Evolutionary conservation across 2,113 vertebrate species (phyloP), one percentile per base, ranked within the genome.

Genomic region (Ondatra zibethicus): DNA sequence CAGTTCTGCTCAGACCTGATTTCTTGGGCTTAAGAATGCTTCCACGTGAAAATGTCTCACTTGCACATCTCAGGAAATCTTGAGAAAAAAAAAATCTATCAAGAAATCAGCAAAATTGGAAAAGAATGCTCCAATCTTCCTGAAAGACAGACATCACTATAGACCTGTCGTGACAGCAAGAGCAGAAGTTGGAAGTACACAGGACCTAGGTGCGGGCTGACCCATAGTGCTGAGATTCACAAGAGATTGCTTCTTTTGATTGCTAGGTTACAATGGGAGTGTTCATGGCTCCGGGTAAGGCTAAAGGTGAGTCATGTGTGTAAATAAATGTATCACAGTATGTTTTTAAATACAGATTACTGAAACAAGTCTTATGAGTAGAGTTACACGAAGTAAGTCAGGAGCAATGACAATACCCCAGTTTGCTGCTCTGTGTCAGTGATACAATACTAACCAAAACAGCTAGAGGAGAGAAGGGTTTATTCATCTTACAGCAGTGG

Each of bases 31-130:
- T 93, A 73, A 12, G 42, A n/a, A 3, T 9, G 14, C 14, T 58
- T 82, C 72, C 33, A 11, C 19, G 3, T 70, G 23, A n/a, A 58
- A 92, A 89, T n/a, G 50, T 11, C 65, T 75, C 88, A 25, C 47
- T 92, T 82, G 36, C 61, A 85, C 50, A 91, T 95, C 50, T 72
- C 50, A 42, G n/a, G 76, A 88, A 88, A 73, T 90, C 88, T 58
- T 61, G 13, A 95, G 85, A 2, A 66, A n/a, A 72, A 87, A 89
- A 82, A 97, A 96, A 75, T 25, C 29, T 94, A 55, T 55, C 61
- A 17, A 87, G 29, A 96, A 89, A 77, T 96, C 85, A 86, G 58
- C 29, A 89, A 95, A 90, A 65, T 29, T 82, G 65, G 23, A 77
- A 86, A 89, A 61, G 29, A 8, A 52, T 90, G 29, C 63, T 88